Evolutionary conservation across 2,888 invertebrate genomes (phyloP), one percentile per base, ranked within the genome.

Genomic region (Ceriagrion tenellum): DNA sequence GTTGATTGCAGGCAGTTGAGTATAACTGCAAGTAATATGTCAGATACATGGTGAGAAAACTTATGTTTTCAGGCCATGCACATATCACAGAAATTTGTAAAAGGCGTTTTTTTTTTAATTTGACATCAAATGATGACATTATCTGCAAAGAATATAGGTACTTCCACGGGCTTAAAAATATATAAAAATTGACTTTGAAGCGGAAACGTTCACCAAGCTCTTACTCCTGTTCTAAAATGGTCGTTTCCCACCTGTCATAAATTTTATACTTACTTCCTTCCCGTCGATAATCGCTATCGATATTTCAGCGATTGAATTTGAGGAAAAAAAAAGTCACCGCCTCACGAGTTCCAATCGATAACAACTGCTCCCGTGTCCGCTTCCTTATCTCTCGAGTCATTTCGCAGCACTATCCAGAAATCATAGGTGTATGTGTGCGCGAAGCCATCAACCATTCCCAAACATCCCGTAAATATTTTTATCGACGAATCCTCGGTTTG

Each of bases 401-500:
- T 81, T 35, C 35, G 81, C 35, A 23, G 26, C 12, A 35, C 81
- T 6, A 81, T 81, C 35, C 81, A 81, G 35, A 81, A 81, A 81
- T 81, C 81, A 81, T 81, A 69, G 69, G 23, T 69, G 0, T 35
- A 81, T 18, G 81, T 35, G 35, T 81, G 81, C 18, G 35, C 26
- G 35, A 81, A 3, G 8, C 81, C 81, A 35, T 81, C 81, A 81
- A 59, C 81, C 30, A 81, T 35, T 81, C 35, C 81, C 59, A 20
- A 35, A 81, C 81, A 81, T 81, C 81, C 35, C 81, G 30, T 81
- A 81, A 81, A 81, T 81, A 69, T 81, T 81, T 81, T 35, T 81
- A 81, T 81, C n/a, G 69, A 93, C 69, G 35, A 93, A 93, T 93
- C 93, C 93, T 69, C 74, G 93, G 93, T 93, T 93, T 93, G 93